Base-by-base conservation (phyloP, 2,797 vertebrate species). In the Coracias cyanogaster region DNA sequence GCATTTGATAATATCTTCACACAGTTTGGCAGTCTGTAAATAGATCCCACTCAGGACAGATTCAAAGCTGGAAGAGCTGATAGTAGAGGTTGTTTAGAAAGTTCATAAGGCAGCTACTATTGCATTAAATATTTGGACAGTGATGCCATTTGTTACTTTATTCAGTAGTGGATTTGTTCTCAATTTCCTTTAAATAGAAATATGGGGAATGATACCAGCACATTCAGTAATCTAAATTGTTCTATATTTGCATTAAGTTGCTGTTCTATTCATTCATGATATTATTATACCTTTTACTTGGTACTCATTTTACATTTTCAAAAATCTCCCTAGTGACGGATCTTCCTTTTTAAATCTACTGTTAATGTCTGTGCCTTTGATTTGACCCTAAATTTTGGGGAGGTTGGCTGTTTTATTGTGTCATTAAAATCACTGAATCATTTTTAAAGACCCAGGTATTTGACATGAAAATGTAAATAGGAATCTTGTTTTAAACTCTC, bases 401-500 rank as follows among this genome's bases (percentile, higher is more conserved):
- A 93, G 87, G n/a, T 86, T 5, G 15, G 15, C 37, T 67, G 12
- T 45, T 86, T 66, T 79, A 22, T 62, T 84, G 58, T 92, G 37
- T 79, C 24, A 35, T 94, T 96, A 94, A 97, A 96, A 96, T 94
- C 82, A 86, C 20, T 57, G 49, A 93, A 90, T 89, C 6, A 0
- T 88, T 96, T 94, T 94, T 87, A 87, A 94, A 94, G 97, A 98
- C 96, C 94, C 20, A 98, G 96, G 82, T 90, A 91, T 94, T 98
- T 98, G 95, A 97, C 96, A 93, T 93, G 96, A 97, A 98, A 97
- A 97, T 97, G 84, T 96, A 97, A 98, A 98, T 97, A 97, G 95
- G 89, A 80, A 96, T 91, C 91, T 98, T 98, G 96, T 97, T 98
- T 98, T 93, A 94, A 97, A 96, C 88, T 98, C 78, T 86, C 89